Conservation (phyloP, 1,140 invertebrate species). For the Diuraphis noxia region DNA sequence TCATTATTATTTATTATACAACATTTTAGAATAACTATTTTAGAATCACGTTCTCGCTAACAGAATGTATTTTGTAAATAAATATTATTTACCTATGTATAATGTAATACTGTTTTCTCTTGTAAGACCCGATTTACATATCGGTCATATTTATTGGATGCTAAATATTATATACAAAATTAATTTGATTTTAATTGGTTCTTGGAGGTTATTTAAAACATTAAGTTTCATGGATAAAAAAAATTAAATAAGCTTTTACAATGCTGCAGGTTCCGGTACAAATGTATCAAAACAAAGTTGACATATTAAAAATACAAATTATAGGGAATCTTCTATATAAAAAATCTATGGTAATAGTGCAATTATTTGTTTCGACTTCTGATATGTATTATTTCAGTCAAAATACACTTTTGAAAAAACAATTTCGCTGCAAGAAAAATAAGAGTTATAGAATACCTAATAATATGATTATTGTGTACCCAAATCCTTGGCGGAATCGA, state of each 20-base stretch:
- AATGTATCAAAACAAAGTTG: not conserved
- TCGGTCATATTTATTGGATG: not conserved
- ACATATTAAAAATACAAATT: not conserved
- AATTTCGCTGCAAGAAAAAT: not conserved
- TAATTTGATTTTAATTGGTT: not conserved
- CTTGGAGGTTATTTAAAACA: not conserved
- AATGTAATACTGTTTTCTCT: not conserved
- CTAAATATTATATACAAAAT: not conserved
- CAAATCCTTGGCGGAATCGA: not conserved
- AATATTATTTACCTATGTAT: not conserved
- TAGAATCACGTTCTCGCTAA: not conserved
- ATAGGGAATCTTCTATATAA: too few relatives aligned
- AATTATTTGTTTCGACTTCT: not conserved
- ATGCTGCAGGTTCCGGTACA: not conserved
- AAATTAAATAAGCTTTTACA: not conserved
- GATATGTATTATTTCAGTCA: not conserved
- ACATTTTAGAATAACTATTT: not conserved
- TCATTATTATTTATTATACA: not conserved
- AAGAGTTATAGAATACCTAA: not conserved
- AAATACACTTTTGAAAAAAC: not conserved
- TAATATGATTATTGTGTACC: not conserved
- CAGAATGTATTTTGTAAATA: not conserved
- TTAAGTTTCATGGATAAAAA: not conserved
- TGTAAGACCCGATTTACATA: not conserved
- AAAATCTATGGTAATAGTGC: not conserved